These are phyloP conservation scores for Trochalopteron elliotii DNA, from an alignment of 2,113 vertebrate species.

Conservation along the genomic window DNA sequence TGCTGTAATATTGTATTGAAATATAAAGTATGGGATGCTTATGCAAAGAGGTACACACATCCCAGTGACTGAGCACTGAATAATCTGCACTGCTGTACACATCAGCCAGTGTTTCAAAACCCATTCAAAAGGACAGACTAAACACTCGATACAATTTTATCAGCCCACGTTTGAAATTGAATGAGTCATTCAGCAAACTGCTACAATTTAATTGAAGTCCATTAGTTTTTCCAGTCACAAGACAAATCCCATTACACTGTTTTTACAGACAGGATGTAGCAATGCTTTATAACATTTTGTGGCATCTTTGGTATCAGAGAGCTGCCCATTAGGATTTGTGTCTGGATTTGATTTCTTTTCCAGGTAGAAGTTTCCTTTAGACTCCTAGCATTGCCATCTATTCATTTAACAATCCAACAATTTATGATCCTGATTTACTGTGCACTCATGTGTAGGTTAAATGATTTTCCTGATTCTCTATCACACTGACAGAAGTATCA, in stretches of 20 bases:
- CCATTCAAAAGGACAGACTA: not conserved
- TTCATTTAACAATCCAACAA: not conserved
- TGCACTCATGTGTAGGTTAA: not conserved
- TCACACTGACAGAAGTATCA: not conserved
- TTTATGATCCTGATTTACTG: not conserved
- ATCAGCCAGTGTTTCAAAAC: not conserved
- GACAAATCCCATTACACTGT: not conserved
- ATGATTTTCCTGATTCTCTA: not conserved
- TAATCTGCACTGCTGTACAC: not conserved
- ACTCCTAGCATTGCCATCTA: not conserved
- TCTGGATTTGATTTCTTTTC: constrained; percentile 49
- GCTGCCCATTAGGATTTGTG: not conserved
- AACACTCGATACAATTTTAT: not conserved
- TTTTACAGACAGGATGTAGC: not conserved
- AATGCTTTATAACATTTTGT: not conserved
- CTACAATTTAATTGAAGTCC: not conserved
- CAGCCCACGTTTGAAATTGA: not conserved
- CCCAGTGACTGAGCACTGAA: not conserved
- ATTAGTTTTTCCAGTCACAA: constrained; percentile 4
- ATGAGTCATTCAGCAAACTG: constrained; percentile 1
- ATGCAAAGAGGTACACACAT: not conserved
- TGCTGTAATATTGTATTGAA: not conserved
- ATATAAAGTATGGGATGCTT: not conserved
- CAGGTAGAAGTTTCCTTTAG: constrained; percentile 2
- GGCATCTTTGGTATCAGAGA: not conserved